Evolutionary conservation across 2,888 invertebrate species (phyloP).

Genomic region (Pollenia amentaria): DNA sequence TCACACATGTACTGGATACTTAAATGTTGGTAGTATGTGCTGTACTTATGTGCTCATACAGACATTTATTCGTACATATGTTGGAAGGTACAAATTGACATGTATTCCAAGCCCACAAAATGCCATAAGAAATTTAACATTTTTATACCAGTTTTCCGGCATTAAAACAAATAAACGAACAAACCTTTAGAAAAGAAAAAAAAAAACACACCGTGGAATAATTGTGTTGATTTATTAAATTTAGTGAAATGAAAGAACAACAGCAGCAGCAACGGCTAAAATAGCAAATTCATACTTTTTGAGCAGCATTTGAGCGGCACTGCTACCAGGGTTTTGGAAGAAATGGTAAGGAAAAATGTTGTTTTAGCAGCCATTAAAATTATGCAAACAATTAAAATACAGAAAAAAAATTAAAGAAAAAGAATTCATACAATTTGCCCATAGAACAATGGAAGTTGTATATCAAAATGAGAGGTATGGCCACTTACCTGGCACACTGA

Average conservation of each 20-base stretch:
- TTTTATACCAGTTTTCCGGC: conserved; percentile 69
- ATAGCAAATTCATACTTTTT: conserved; percentile 55
- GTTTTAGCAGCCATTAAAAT: conserved; percentile 74
- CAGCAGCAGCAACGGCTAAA: conserved; percentile 47
- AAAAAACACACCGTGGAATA: conserved; percentile 40
- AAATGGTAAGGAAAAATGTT: conserved; percentile 58
- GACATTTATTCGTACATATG: conserved; percentile 26
- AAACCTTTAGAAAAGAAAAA: conserved; percentile 20
- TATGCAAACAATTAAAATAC: conserved; percentile 73
- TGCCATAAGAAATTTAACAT: conserved; percentile 69
- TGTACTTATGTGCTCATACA: not conserved
- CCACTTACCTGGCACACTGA: conserved; percentile 18
- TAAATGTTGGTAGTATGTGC: conserved; percentile 6
- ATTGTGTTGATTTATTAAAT: conserved; percentile 74
- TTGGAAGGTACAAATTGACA: conserved; percentile 46
- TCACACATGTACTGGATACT: conserved; percentile 41
- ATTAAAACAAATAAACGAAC: conserved; percentile 49
- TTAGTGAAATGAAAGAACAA: conserved; percentile 70
- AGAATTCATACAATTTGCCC: conserved; percentile 46
- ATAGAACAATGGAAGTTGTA: conserved; percentile 67
- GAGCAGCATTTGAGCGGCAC: not conserved
- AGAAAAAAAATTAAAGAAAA: not conserved
- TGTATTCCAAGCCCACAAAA: conserved; percentile 45
- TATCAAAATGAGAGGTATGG: conserved; percentile 63
- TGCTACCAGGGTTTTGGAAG: not conserved